These are phyloP conservation scores for Halisarca cf. caerulea DNA, from an alignment of 37 sponge, comb jelly and placozoan species.

Conservation along the genomic window DNA sequence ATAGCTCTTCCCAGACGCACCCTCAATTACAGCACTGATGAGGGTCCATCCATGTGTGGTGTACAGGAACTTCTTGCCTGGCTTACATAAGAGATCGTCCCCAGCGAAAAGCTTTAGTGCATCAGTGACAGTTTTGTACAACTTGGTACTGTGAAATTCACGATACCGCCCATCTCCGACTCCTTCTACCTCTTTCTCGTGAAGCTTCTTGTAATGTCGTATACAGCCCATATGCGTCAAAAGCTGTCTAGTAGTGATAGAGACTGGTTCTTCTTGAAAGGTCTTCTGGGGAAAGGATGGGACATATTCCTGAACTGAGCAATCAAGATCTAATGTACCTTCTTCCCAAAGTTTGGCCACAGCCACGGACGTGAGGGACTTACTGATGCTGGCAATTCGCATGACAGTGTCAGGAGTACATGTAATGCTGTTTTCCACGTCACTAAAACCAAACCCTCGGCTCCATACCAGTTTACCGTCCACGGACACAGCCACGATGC, in stretches of 20 bases:
- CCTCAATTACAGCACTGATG: slow-evolving; percentile 86
- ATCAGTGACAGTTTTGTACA: slow-evolving; percentile 57
- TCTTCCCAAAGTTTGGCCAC: slow-evolving; percentile 70
- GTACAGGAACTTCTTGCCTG: slow-evolving; percentile 72
- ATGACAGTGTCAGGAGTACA: slow-evolving; percentile 62
- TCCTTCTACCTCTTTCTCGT: not conserved
- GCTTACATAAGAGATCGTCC: slow-evolving; percentile 66
- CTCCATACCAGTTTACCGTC: slow-evolving; percentile 72
- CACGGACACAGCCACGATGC: slow-evolving; percentile 53
- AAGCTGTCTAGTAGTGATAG: slow-evolving; percentile 71
- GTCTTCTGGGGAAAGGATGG: slow-evolving; percentile 71
- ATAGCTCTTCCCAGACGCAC: slow-evolving; percentile 50
- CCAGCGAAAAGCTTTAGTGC: slow-evolving; percentile 69
- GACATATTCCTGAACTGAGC: slow-evolving; percentile 76
- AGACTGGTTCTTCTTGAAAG: slow-evolving; percentile 56
- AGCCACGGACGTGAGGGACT: slow-evolving; percentile 77
- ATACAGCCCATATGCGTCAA: slow-evolving; percentile 80
- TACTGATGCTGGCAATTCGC: slow-evolving; percentile 95
- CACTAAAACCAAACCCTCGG: slow-evolving; percentile 72
- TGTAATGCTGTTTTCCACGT: slow-evolving; percentile 74
- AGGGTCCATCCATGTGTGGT: slow-evolving; percentile 90
- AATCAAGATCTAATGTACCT: slow-evolving; percentile 80
- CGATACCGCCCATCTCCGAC: slow-evolving; percentile 17
- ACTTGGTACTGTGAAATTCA: slow-evolving; percentile 58
- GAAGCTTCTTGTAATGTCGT: slow-evolving; percentile 62